These are phyloP conservation scores for Procavia capensis DNA, from an alignment of 2,113 vertebrate genomes.

Conservation along the genomic window DNA sequence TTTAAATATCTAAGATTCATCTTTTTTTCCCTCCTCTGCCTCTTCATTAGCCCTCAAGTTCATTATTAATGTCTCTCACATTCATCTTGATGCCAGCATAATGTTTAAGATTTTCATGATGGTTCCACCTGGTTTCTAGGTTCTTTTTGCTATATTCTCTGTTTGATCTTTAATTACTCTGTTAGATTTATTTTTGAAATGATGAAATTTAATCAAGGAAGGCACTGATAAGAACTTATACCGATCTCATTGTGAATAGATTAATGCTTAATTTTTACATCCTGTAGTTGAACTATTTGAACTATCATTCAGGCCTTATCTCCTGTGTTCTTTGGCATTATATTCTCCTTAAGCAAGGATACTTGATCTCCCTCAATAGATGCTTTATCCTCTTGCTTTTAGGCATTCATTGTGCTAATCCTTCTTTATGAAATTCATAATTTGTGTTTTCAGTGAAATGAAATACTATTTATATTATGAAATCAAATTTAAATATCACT, in stretches of 20 bases:
- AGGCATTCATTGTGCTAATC: neutral
- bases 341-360: constrained; percentile 2
- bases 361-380: neutral
- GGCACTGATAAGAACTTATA: neutral
- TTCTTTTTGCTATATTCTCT: neutral
- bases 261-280: constrained; percentile 17
- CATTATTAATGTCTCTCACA: neutral
- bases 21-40: neutral
- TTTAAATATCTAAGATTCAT: neutral
- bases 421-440: neutral
- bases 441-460: constrained; percentile 21
- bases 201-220: constrained; percentile 20
- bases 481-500: neutral
- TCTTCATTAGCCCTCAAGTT: neutral
- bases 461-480: neutral
- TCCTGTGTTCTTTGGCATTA: neutral
- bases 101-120: neutral
- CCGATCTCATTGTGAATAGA: neutral
- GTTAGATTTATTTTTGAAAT: constrained; percentile 5
- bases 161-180: neutral
- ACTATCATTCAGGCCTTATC: neutral
- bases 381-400: constrained; percentile 8
- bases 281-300: neutral
- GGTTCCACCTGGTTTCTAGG: neutral
- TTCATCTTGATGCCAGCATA: neutral